phyloP scores from a whole-genome alignment of 2,888 invertebrate genomes.

The Holacanthella duospinosa region DNA sequence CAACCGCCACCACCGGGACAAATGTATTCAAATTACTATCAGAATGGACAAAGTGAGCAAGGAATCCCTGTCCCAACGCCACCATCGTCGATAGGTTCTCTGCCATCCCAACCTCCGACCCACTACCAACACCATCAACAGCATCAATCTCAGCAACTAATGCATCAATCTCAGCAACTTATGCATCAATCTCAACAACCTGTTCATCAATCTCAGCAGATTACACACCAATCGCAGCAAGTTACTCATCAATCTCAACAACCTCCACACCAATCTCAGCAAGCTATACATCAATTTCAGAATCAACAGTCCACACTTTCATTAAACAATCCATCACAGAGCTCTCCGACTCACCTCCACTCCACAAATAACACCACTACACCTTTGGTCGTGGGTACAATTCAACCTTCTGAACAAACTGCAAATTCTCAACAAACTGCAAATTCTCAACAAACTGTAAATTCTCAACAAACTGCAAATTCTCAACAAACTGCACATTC shows the following conservation, averaged over 20 bases:
- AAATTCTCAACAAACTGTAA: not conserved
- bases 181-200: not conserved
- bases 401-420: not conserved
- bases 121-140: not conserved
- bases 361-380: not conserved
- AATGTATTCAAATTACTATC: not conserved
- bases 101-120: not conserved
- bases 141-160: not conserved
- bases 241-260: not conserved
- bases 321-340: too few relatives aligned
- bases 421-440: not conserved
- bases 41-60: not conserved
- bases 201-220: not conserved
- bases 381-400: not conserved
- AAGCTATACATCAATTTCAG: too few relatives aligned
- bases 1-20: not conserved
- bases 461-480: not conserved
- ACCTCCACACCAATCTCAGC: not conserved
- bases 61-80: not conserved
- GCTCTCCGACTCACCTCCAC: too few relatives aligned
- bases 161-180: not conserved
- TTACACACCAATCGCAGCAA: not conserved
- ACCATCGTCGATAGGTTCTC: not conserved
- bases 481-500: not conserved
- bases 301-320: too few relatives aligned